Evolutionary conservation across 1,140 invertebrate genomes (phyloP), one percentile per base, ranked within the genome.

Genomic region (Alviniconcha marisindica): DNA sequence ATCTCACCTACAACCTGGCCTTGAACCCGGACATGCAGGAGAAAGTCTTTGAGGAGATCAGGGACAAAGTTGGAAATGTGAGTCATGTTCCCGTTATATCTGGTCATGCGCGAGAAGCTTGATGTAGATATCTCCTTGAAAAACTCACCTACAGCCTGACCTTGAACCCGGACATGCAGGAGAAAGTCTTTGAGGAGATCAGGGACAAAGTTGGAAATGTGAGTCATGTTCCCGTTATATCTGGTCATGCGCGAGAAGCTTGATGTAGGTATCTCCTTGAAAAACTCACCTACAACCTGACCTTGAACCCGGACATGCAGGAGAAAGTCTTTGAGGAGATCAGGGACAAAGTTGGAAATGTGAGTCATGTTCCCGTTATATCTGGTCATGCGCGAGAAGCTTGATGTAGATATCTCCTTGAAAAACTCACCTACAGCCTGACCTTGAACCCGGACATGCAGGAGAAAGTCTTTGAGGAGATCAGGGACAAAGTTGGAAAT

Each of bases 121-220:
- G n/a, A n/a, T n/a, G n/a, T n/a, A n/a, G n/a, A n/a, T n/a, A n/a
- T n/a, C n/a, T n/a, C n/a, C 89, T 96, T 56, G 89, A 93, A 0
- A 95, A 95, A 83, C 88, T 94, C 0, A 88, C 94, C 0, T 95
- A 95, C 76, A 93, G 95, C 81, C 86, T 96, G 42, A 95, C 95
- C 3, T 85, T 92, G n/a, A 88, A 96, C 66, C 87, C 84, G 3
- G 87, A 88, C n/a, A 48, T 87, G 10, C 87, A 88, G 51, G 51
- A 87, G 28, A 84, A 83, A 51, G n/a, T 87, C 7, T 28, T 71
- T 1, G 51, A 85, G 15, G 87, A 88, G 48, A 83, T 88, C 14
- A 78, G 83, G 63, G 44, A 48, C 7, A 40, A 66, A 31, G 24
- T 84, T 31, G 78, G 73, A 40, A 78, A 73, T 77, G 80, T 84